phyloP scores from a whole-genome alignment of 2,888 invertebrate genomes.

The Leptopilina syphax region DNA sequence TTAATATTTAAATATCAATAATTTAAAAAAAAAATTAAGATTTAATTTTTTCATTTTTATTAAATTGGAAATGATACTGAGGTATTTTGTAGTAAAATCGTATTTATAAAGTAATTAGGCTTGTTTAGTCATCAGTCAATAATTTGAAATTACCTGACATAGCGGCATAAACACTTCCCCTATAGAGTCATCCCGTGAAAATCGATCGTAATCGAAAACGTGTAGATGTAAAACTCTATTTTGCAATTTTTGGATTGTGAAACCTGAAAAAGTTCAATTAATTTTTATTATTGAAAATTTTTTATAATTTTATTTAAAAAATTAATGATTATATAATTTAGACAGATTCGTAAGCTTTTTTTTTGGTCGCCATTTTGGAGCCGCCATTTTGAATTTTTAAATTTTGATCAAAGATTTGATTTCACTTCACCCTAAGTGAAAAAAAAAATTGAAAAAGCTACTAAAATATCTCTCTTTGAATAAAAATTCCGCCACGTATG shows the following conservation, averaged over 20 bases:
- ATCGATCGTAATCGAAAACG: conserved; percentile 96
- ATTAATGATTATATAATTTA: no score
- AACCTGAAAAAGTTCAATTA: conserved; percentile 78
- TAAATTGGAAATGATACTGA: background rate
- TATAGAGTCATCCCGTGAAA: conserved; percentile 95
- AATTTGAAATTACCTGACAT: conserved; percentile 84
- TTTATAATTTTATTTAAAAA: no score
- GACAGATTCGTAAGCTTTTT: no score
- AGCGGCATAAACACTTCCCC: conserved; percentile 95
- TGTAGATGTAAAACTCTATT: conserved; percentile 94
- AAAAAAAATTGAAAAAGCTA: no score
- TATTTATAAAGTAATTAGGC: background rate
- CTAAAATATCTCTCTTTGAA: background rate
- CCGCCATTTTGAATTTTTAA: no score
- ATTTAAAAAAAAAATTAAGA: no score
- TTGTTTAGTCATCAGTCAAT: conserved; percentile 10
- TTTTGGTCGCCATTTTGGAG: no score
- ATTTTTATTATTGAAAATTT: conserved; percentile 30
- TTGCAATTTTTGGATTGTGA: conserved; percentile 94
- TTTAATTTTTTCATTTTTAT: background rate
- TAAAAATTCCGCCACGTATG: background rate
- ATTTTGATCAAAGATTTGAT: no score
- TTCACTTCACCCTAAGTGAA: no score
- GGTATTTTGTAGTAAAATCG: background rate
- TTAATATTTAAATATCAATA: background rate